These are phyloP conservation scores for Acanthurus lineatus DNA, from an alignment of 2,797 vertebrate genomes.

Conservation along the genomic window DNA sequence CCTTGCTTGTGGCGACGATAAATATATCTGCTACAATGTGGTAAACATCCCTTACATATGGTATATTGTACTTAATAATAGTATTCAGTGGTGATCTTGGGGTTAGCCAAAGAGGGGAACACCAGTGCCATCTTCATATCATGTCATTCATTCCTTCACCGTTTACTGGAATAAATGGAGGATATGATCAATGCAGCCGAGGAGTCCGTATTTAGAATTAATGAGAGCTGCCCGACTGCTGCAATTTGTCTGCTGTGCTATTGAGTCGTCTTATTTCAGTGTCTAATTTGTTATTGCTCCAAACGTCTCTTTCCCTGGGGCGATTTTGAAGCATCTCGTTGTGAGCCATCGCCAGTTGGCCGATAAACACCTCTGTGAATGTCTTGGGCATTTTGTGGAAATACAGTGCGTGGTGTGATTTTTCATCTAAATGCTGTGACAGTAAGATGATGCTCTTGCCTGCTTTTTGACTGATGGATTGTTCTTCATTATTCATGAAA, in stretches of 20 bases:
- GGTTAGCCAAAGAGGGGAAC: slow-evolving; percentile 53
- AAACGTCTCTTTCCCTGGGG: slow-evolving; percentile 78
- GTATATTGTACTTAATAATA: slow-evolving; percentile 44
- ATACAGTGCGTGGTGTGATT: slow-evolving; percentile 52
- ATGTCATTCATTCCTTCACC: slow-evolving; percentile 65
- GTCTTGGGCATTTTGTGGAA: slow-evolving; percentile 70
- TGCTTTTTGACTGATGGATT: slow-evolving; percentile 61
- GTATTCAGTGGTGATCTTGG: slow-evolving; percentile 62
- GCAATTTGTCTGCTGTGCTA: slow-evolving; percentile 82
- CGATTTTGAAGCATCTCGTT: slow-evolving; percentile 66
- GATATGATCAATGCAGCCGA: slow-evolving; percentile 80
- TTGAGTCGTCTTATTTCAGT: slow-evolving; percentile 85
- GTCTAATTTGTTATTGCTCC: slow-evolving; percentile 85
- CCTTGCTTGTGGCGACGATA: slow-evolving; percentile 28
- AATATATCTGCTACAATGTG: slow-evolving; percentile 39
- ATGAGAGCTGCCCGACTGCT: slow-evolving; percentile 77
- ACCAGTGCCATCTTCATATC: slow-evolving; percentile 47
- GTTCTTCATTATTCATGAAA: slow-evolving; percentile 66
- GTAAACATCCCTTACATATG: slow-evolving; percentile 28
- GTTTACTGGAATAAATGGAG: slow-evolving; percentile 79
- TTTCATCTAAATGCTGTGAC: slow-evolving; percentile 62
- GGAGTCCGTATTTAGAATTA: slow-evolving; percentile 79
- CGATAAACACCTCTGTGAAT: slow-evolving; percentile 65
- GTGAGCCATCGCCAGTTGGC: slow-evolving; percentile 73
- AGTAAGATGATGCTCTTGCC: slow-evolving; percentile 46